Conservation (phyloP, 1,140 invertebrate species). For the Telenomus remus region DNA sequence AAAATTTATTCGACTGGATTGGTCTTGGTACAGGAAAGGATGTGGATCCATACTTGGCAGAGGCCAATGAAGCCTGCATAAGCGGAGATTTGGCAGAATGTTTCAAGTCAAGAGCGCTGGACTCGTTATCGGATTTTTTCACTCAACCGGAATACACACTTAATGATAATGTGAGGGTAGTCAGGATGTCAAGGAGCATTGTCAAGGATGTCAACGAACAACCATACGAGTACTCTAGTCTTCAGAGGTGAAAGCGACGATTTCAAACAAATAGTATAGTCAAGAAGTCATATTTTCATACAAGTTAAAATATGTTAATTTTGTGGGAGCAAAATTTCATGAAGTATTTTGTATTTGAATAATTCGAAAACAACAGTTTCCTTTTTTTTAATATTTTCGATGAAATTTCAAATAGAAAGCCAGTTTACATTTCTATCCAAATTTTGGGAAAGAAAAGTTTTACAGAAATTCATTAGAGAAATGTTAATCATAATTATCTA, state of each 20-base stretch:
- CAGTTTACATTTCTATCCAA: too few species aligned
- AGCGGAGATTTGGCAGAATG: slow-evolving; percentile 86
- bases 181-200: slow-evolving; percentile 80
- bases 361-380: too few species aligned
- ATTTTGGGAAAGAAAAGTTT: too few species aligned
- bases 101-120: slow-evolving; percentile 85
- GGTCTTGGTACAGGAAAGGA: slow-evolving; percentile 82
- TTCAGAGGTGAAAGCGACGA: slow-evolving; percentile 72
- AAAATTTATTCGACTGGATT: slow-evolving; percentile 83
- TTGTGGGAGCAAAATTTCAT: background rate
- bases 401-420: too few species aligned
- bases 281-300: too few species aligned
- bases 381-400: too few species aligned
- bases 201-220: slow-evolving; percentile 74
- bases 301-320: background rate
- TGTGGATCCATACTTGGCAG: slow-evolving; percentile 84
- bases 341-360: too few species aligned
- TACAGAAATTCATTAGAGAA: too few species aligned
- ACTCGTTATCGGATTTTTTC: slow-evolving; percentile 85
- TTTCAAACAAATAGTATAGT: too few species aligned
- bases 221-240: slow-evolving; percentile 81
- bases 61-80: slow-evolving; percentile 82
- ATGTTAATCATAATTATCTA: too few species aligned
- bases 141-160: slow-evolving; percentile 76
- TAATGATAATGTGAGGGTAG: slow-evolving; percentile 82